Conservation (phyloP, 2,888 invertebrate species). For the Shargacucullia verbasci region DNA sequence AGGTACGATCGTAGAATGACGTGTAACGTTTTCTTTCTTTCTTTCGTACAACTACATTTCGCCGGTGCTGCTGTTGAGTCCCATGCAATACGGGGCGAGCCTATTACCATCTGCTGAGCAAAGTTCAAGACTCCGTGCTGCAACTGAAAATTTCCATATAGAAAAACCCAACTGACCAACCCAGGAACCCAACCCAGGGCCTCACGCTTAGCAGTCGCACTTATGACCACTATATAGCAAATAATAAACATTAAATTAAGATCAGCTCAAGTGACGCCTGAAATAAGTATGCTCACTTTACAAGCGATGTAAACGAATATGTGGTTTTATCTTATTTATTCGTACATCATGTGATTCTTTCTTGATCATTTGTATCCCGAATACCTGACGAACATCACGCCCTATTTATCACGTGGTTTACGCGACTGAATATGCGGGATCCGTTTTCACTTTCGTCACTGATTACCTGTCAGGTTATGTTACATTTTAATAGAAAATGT, state of each 20-base stretch:
- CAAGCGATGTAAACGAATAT: constrained; percentile 16
- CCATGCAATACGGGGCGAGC: too few species aligned
- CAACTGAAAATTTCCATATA: too few species aligned
- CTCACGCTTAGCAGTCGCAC: too few species aligned
- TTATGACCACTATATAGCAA: too few species aligned
- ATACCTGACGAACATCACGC: constrained; percentile 30
- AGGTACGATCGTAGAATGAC: too few species aligned
- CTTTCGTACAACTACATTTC: too few species aligned
- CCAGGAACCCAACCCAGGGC: too few species aligned
- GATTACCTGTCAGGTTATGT: constrained; percentile 58
- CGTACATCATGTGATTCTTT: constrained; percentile 31
- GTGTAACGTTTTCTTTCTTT: too few species aligned
- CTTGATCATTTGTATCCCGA: constrained; percentile 47
- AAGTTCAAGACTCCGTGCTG: too few species aligned
- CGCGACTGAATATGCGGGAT: constrained; percentile 38
- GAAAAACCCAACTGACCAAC: too few species aligned
- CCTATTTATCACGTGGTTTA: constrained; percentile 41
- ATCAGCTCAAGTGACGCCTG: constrained; percentile 30
- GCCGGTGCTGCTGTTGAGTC: too few species aligned
- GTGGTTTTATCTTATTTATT: constrained; percentile 15
- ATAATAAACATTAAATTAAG: neutral
- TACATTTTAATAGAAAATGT: constrained; percentile 50
- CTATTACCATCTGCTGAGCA: too few species aligned
- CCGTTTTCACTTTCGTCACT: constrained; percentile 61
- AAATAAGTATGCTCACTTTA: constrained; percentile 36